Evolutionary conservation across 2,113 vertebrate species (phyloP).

Genomic region (Ahaetulla prasina): DNA sequence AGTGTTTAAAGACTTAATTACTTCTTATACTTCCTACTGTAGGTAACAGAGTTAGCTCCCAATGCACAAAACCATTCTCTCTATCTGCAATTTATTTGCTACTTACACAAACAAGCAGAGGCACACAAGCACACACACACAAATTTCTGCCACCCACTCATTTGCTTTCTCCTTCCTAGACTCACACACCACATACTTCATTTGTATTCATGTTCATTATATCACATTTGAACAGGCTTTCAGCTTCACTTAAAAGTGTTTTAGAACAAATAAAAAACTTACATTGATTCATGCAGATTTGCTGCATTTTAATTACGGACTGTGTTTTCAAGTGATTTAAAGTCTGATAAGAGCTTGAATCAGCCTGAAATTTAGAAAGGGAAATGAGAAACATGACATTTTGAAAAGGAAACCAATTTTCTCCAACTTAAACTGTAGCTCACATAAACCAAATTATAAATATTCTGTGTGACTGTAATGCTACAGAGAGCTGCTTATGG

Average conservation of each 20-base stretch:
- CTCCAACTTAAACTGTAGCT: conserved; percentile 73
- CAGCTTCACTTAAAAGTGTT: conserved; percentile 63
- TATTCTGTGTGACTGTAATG: conserved; percentile 69
- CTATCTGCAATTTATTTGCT: not conserved
- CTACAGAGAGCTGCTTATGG: conserved; percentile 58
- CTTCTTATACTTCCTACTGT: not conserved
- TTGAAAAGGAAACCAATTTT: conserved; percentile 76
- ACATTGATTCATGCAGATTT: conserved; percentile 70
- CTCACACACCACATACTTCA: not conserved
- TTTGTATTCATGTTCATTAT: conserved; percentile 34
- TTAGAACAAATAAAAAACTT: conserved; percentile 65
- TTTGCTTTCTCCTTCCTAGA: not conserved
- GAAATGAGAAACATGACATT: conserved; percentile 80
- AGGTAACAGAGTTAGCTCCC: not conserved
- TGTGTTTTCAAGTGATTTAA: conserved; percentile 71
- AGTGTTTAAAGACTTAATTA: not conserved
- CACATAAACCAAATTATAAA: conserved; percentile 72
- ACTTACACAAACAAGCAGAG: not conserved
- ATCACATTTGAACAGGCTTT: conserved; percentile 54
- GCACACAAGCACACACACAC: no score
- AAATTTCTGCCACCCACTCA: not conserved
- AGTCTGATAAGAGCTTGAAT: conserved; percentile 63
- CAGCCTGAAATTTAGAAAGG: conserved; percentile 58
- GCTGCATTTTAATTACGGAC: conserved; percentile 68
- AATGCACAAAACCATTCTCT: not conserved